Evolutionary conservation across 2,113 vertebrate genomes (phyloP).

Genomic region (Hylia prasina): DNA sequence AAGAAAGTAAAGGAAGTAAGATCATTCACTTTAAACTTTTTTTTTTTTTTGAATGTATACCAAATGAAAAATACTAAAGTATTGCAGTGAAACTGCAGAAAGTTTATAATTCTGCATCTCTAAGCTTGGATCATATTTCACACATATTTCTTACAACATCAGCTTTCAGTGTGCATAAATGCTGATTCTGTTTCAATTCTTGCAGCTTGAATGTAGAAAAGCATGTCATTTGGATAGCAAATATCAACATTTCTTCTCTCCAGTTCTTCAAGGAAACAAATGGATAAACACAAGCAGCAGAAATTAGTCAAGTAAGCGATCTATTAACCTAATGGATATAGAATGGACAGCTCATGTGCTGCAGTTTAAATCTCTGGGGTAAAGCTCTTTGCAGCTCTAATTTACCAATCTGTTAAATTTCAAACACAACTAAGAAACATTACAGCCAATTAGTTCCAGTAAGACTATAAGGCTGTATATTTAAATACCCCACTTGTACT

Average conservation of each 20-base stretch:
- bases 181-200: background rate
- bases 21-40: background rate
- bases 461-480: conserved; percentile 27
- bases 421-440: conserved; percentile 48
- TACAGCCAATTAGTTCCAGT: conserved; percentile 48
- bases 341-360: background rate
- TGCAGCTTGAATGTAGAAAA: background rate
- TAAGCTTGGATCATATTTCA: background rate
- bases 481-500: conserved; percentile 32
- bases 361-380: conserved; percentile 29
- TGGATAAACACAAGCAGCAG: background rate
- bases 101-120: background rate
- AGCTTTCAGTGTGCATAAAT: background rate
- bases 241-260: background rate
- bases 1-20: background rate
- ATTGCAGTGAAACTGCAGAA: background rate
- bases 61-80: background rate
- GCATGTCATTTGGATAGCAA: background rate
- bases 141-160: background rate
- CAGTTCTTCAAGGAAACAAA: background rate
- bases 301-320: background rate
- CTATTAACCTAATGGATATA: background rate
- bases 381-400: background rate
- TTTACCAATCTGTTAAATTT: conserved; percentile 58
- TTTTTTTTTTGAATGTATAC: background rate